Percentiles rank a stretch among this genome's conserved stretches.
These are phyloP conservation scores for Sus cebifrons DNA, from an alignment of 2,797 vertebrate species.

Conservation along the genomic window DNA sequence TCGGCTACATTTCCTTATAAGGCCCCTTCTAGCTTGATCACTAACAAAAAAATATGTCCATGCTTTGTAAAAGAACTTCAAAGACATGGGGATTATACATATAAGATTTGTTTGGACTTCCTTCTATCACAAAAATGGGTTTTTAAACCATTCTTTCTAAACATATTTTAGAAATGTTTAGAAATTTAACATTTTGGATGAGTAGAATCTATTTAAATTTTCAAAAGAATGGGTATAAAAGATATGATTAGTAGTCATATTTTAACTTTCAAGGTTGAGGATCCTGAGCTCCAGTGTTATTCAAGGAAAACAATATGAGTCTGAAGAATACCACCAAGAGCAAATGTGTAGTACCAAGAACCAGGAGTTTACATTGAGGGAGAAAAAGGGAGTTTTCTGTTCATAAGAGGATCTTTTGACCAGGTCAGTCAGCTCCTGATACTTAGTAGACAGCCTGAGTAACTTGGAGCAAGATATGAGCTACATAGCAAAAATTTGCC, in stretches of 20 bases:
- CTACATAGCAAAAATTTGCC: background rate
- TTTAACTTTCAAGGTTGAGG: slow-evolving; percentile 6
- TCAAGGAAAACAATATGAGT: slow-evolving; percentile 14
- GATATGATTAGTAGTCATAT: background rate
- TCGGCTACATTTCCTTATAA: slow-evolving; percentile 20
- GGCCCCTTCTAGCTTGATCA: background rate
- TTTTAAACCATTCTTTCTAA: slow-evolving; percentile 57
- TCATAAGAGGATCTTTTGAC: background rate
- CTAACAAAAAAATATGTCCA: background rate
- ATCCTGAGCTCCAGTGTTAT: background rate
- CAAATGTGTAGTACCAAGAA: background rate
- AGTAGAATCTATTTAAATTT: slow-evolving; percentile 37
- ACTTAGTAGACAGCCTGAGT: background rate
- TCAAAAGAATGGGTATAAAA: slow-evolving; percentile 10
- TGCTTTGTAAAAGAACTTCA: slow-evolving; percentile 52
- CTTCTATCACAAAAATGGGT: slow-evolving; percentile 44
- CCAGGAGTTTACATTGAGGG: background rate
- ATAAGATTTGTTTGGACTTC: slow-evolving; percentile 43
- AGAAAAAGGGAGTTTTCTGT: background rate
- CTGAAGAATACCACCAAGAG: background rate
- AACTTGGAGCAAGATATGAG: background rate
- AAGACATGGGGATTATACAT: background rate
- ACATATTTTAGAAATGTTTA: background rate
- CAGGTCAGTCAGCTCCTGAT: background rate
- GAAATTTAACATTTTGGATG: background rate